These are phyloP conservation scores for Cephus pulcher DNA, from an alignment of 2,888 invertebrate species.

Conservation along the genomic window DNA sequence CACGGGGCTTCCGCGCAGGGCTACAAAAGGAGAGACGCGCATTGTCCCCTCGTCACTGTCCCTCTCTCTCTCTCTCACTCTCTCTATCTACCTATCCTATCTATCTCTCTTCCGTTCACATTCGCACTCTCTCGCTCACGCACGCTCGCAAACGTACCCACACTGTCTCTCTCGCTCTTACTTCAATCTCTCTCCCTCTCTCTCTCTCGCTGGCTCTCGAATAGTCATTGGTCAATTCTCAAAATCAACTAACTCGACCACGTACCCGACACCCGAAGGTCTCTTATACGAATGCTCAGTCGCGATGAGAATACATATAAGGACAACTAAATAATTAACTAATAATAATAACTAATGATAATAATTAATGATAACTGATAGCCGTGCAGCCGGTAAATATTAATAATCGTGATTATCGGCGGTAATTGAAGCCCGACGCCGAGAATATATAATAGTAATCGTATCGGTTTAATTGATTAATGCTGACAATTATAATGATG, in stretches of 20 bases:
- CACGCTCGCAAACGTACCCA: neutral
- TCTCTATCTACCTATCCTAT: neutral
- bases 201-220: neutral
- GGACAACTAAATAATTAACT: neutral
- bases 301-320: neutral
- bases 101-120: neutral
- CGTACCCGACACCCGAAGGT: neutral
- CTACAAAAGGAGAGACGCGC: neutral
- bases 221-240: neutral
- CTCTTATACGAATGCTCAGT: neutral
- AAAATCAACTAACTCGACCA: neutral
- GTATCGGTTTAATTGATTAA: slow-evolving; percentile 27
- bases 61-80: too few species aligned
- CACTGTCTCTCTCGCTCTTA: neutral
- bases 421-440: neutral
- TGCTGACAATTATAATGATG: slow-evolving; percentile 36
- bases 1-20: neutral
- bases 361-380: slow-evolving; percentile 30
- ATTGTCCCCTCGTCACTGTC: neutral
- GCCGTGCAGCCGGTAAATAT: slow-evolving; percentile 13
- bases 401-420: slow-evolving; percentile 34
- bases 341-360: slow-evolving; percentile 29
- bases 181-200: neutral
- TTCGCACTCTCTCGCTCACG: neutral
- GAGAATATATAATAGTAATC: slow-evolving; percentile 39